phyloP scores from a whole-genome alignment of 64 coral and sea anemone species.

The Montipora efflorescens region DNA sequence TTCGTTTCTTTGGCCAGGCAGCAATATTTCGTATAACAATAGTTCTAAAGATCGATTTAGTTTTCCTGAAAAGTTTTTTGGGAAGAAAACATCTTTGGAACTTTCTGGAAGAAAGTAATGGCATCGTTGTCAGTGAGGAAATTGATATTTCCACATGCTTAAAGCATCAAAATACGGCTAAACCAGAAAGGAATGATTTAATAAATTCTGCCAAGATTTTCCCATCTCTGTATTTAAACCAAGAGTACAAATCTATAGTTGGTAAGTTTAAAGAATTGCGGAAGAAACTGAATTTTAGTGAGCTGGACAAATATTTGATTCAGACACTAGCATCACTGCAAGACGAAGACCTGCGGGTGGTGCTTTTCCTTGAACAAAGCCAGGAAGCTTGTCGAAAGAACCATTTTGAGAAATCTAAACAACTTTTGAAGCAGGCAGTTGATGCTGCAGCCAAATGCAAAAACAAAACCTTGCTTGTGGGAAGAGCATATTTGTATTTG shows the following conservation, averaged over 20 bases:
- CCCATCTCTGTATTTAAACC: constrained; percentile 71
- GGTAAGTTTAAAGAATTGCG: constrained; percentile 63
- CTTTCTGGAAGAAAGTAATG: constrained; percentile 2
- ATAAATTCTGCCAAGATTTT: constrained; percentile 43
- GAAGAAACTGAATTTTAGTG: constrained; percentile 51
- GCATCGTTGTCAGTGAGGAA: constrained; percentile 55
- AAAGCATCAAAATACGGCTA: background rate
- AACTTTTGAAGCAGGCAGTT: constrained; percentile 89
- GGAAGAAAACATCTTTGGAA: background rate
- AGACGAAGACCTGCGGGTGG: constrained; percentile 75
- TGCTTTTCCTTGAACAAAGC: constrained; percentile 83
- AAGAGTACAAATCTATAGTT: constrained; percentile 70
- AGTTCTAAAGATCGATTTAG: constrained; percentile 72
- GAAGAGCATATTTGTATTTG: constrained; percentile 83
- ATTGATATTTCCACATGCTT: constrained; percentile 47
- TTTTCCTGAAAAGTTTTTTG: background rate
- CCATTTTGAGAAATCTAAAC: constrained; percentile 76
- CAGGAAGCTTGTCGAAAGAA: constrained; percentile 70
- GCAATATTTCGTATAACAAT: constrained; percentile 76
- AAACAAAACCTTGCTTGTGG: constrained; percentile 87
- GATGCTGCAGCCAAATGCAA: constrained; percentile 72
- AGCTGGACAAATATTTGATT: constrained; percentile 70
- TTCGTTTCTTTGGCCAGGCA: constrained; percentile 83
- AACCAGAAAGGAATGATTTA: background rate
- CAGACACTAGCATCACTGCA: constrained; percentile 50